Percentiles rank a stretch among this genome's conserved stretches.
Evolutionary conservation across 2,888 invertebrate species (phyloP).

Genomic region (Iselma pallidipennis): DNA sequence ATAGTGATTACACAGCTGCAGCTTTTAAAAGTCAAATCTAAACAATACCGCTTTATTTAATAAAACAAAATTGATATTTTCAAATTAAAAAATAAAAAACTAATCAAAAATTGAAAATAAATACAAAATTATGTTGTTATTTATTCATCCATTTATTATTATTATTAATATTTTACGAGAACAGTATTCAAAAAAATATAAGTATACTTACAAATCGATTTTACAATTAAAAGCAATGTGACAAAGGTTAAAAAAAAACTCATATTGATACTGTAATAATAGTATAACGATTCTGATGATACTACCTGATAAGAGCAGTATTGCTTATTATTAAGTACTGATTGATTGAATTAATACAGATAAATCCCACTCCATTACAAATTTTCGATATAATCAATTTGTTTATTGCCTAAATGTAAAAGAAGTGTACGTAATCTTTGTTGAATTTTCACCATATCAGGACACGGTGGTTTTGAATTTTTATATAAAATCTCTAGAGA

Average conservation of each 20-base stretch:
- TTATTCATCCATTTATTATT: too few relatives aligned
- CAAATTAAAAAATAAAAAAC: too few relatives aligned
- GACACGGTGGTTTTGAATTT: constrained; percentile 48
- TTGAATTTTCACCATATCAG: constrained; percentile 51
- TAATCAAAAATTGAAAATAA: too few relatives aligned
- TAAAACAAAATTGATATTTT: neutral
- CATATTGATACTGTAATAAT: neutral
- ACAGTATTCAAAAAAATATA: too few relatives aligned
- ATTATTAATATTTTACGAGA: too few relatives aligned
- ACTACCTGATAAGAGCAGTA: neutral
- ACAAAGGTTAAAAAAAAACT: neutral
- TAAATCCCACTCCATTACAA: constrained; percentile 8
- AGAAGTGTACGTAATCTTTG: constrained; percentile 48
- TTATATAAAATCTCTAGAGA: constrained; percentile 47
- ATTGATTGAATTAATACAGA: too few relatives aligned
- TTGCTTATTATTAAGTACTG: neutral
- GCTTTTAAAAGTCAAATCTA: neutral
- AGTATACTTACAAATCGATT: neutral
- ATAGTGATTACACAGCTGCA: neutral
- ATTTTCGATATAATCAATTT: constrained; percentile 17
- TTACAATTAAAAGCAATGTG: neutral
- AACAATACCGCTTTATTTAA: neutral
- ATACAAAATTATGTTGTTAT: too few relatives aligned
- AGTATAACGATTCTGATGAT: neutral
- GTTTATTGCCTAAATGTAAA: constrained; percentile 46